Evolutionary conservation across 2,113 vertebrate genomes (phyloP).

Genomic region (Phrynocephalus versicolor): DNA sequence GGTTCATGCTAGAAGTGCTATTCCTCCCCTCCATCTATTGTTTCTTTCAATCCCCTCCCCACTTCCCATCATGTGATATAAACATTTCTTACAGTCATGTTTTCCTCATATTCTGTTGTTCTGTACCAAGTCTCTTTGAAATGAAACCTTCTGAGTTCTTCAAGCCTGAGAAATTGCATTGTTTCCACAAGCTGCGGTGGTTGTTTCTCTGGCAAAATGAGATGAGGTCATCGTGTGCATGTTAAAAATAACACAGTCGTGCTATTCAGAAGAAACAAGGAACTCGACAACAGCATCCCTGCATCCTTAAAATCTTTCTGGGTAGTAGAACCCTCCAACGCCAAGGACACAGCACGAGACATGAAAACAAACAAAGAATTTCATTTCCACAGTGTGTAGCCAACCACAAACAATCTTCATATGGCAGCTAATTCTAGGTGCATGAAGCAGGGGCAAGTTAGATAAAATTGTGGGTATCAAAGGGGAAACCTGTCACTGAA

Average conservation of each 20-base stretch:
- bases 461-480: not conserved
- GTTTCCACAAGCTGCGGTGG: slow-evolving; percentile 7
- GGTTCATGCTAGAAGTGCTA: not conserved
- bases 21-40: no score
- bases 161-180: slow-evolving; percentile 31
- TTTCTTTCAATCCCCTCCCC: not conserved
- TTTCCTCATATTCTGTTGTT: not conserved
- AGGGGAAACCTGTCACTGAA: slow-evolving; percentile 8
- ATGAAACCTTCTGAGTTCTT: not conserved
- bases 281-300: slow-evolving; percentile 14
- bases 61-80: not conserved
- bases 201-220: not conserved
- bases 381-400: not conserved
- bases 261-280: not conserved
- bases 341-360: slow-evolving; percentile 30
- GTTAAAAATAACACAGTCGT: slow-evolving; percentile 33
- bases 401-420: slow-evolving; percentile 30
- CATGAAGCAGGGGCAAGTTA: not conserved
- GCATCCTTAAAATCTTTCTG: slow-evolving; percentile 17
- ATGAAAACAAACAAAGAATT: slow-evolving; percentile 32
- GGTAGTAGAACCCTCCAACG: slow-evolving; percentile 32
- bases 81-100: not conserved
- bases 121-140: not conserved
- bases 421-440: not conserved
- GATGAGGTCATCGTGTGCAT: slow-evolving; percentile 23